These are phyloP conservation scores for Oxyteleia sp. DNA, from an alignment of 2,888 invertebrate genomes.

Conservation along the genomic window DNA sequence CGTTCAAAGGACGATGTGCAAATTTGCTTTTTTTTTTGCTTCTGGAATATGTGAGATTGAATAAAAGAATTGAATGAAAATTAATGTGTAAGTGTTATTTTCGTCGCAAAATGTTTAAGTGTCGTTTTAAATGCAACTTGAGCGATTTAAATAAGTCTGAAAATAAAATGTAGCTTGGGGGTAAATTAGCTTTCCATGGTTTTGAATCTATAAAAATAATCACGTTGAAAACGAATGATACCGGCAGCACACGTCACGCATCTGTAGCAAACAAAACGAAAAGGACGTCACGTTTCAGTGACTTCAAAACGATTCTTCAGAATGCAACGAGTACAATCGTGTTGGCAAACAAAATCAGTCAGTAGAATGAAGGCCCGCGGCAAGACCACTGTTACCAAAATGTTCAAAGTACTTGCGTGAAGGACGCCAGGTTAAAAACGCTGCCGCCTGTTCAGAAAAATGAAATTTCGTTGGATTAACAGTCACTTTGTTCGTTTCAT, in stretches of 20 bases:
- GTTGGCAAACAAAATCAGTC: constrained; percentile 86
- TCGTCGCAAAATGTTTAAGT: neutral
- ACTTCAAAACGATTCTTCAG: constrained; percentile 86
- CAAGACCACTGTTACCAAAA: constrained; percentile 68
- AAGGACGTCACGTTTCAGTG: constrained; percentile 82
- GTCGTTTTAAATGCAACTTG: neutral
- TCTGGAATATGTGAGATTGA: neutral
- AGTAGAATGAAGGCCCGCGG: constrained; percentile 78
- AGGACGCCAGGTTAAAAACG: constrained; percentile 33
- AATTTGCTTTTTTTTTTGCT: neutral
- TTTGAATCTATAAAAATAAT: constrained; percentile 70
- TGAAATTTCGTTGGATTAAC: constrained; percentile 27
- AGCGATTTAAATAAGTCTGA: constrained; percentile 19
- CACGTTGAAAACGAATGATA: constrained; percentile 69
- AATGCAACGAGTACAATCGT: constrained; percentile 83
- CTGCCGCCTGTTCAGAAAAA: constrained; percentile 27
- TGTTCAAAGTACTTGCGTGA: constrained; percentile 59
- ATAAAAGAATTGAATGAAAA: no score
- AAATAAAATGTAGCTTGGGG: constrained; percentile 38
- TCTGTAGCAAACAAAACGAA: constrained; percentile 68
- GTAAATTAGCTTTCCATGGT: constrained; percentile 68
- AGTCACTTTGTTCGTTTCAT: constrained; percentile 53
- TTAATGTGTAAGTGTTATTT: no score
- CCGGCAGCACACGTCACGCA: constrained; percentile 68
- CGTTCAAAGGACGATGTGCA: neutral